Percentiles rank a stretch among this genome's conserved stretches.
These are phyloP conservation scores for Trisateles emortualis DNA, from an alignment of 2,888 invertebrate genomes.

Conservation along the genomic window DNA sequence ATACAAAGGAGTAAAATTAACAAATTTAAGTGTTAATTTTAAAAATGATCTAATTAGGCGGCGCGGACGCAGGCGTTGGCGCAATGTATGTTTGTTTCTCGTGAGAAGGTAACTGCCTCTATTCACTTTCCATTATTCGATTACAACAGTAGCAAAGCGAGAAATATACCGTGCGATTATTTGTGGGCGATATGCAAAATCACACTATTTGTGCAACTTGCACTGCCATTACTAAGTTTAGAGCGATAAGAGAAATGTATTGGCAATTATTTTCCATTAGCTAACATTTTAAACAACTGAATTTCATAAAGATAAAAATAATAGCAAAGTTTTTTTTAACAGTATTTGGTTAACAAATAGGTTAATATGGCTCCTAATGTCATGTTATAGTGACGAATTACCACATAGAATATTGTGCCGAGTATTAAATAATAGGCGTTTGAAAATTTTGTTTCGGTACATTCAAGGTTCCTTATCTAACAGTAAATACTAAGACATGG, in stretches of 20 bases:
- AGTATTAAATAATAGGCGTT: too few relatives aligned
- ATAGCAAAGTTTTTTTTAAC: too few relatives aligned
- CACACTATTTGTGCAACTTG: conserved; percentile 30
- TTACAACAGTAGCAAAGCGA: conserved; percentile 45
- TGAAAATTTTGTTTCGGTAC: too few relatives aligned
- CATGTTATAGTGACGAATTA: too few relatives aligned
- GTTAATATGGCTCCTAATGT: too few relatives aligned
- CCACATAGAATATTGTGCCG: too few relatives aligned
- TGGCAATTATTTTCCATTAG: not conserved
- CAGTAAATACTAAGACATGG: too few relatives aligned
- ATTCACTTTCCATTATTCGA: conserved; percentile 51
- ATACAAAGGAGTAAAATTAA: conserved; percentile 24
- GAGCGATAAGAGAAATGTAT: conserved; percentile 22
- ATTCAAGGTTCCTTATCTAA: too few relatives aligned
- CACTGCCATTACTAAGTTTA: conserved; percentile 9
- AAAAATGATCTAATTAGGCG: conserved; percentile 28
- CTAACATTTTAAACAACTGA: not conserved
- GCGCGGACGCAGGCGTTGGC: conserved; percentile 16
- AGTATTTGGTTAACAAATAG: too few relatives aligned
- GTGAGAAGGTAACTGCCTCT: conserved; percentile 48
- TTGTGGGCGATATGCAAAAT: conserved; percentile 42
- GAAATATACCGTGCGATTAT: conserved; percentile 43
- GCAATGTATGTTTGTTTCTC: conserved; percentile 49
- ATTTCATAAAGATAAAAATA: too few relatives aligned
- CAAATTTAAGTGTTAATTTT: conserved; percentile 40